phyloP scores from a whole-genome alignment of 2,888 invertebrate genomes.

The Ceriagrion tenellum region DNA sequence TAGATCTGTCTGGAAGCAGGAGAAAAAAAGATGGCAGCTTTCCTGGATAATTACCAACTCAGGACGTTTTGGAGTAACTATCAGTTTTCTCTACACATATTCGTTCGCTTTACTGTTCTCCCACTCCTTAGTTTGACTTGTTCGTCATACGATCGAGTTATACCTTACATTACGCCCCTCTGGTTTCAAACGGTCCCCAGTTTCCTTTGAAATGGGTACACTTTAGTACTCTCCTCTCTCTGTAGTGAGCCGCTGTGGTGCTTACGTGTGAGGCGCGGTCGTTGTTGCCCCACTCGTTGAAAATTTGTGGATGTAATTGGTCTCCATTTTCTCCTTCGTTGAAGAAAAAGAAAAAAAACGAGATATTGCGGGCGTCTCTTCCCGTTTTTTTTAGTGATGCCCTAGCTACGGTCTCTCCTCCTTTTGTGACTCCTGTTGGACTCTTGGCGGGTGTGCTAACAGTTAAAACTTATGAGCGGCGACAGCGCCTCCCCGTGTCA shows the following conservation, averaged over 20 bases:
- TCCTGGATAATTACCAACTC: too few species aligned
- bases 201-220: background rate
- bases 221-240: background rate
- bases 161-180: too few species aligned
- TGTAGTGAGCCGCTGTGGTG: too few species aligned
- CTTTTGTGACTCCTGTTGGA: background rate
- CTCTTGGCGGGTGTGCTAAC: background rate
- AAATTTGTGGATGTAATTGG: background rate
- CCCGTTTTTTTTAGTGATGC: conserved; percentile 2
- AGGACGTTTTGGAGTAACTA: too few species aligned
- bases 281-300: background rate
- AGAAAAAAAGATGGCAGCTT: too few species aligned
- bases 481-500: conserved; percentile 55
- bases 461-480: conserved; percentile 38
- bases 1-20: too few species aligned
- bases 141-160: too few species aligned
- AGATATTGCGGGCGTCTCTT: background rate
- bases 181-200: too few species aligned
- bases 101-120: too few species aligned
- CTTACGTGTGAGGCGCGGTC: background rate
- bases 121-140: too few species aligned
- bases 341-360: background rate
- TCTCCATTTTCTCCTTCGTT: background rate
- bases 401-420: background rate
- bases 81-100: too few species aligned